Conservation (phyloP, 2,797 vertebrate genomes). For the Sebastes aleutianus region DNA sequence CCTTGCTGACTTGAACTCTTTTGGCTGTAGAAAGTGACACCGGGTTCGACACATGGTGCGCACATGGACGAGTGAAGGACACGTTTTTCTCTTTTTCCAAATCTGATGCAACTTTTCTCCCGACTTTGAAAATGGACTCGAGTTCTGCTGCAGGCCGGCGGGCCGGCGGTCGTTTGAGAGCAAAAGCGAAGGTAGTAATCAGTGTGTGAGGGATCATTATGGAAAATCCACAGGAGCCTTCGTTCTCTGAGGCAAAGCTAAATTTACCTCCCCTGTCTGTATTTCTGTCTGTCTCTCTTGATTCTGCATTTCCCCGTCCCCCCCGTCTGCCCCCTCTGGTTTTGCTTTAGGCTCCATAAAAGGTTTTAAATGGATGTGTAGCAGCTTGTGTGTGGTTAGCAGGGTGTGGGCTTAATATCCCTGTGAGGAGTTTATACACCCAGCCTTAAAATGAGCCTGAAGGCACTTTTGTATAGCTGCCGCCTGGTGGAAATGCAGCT, state of each 20-base stretch:
- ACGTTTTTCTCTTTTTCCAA: neutral
- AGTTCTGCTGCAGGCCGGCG: constrained; percentile 20
- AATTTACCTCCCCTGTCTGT: constrained; percentile 53
- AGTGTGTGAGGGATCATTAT: constrained; percentile 66
- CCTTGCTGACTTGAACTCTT: neutral
- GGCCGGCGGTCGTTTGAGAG: constrained; percentile 25
- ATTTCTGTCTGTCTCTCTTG: constrained; percentile 16
- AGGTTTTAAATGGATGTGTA: constrained; percentile 26
- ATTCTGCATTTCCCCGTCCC: constrained; percentile 3
- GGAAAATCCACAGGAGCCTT: constrained; percentile 69
- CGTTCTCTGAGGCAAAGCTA: constrained; percentile 58
- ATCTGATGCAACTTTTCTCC: constrained; percentile 71
- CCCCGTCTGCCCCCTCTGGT: neutral
- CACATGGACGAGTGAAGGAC: constrained; percentile 25
- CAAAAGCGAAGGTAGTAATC: constrained; percentile 72
- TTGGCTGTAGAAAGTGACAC: neutral
- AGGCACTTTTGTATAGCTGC: neutral
- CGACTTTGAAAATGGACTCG: constrained; percentile 38
- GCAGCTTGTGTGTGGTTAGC: constrained; percentile 46
- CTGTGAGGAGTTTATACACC: constrained; percentile 21
- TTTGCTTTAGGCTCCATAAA: constrained; percentile 30
- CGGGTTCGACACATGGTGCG: constrained; percentile 4
- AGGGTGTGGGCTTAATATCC: constrained; percentile 56
- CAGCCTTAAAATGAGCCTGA: constrained; percentile 33
- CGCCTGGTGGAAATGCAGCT: constrained; percentile 2